Conservation (phyloP, 2,888 invertebrate species). For the Drosophila melanosoma region DNA sequence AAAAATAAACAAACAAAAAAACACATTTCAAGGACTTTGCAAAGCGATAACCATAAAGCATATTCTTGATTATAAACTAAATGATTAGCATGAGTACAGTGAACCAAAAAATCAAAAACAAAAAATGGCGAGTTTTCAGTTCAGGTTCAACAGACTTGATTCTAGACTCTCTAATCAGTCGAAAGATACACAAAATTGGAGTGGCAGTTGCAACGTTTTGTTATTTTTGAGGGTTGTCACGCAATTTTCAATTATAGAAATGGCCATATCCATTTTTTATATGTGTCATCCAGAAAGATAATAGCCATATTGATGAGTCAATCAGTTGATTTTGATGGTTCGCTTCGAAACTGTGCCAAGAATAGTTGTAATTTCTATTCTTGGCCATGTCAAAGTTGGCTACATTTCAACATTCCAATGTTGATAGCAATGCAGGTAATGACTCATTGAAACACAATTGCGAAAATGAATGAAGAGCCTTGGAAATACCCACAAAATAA, state of each 20-base stretch:
- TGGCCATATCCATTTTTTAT: conserved; percentile 27
- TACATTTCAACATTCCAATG: conserved; percentile 18
- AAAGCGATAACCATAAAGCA: conserved; percentile 28
- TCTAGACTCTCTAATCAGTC: conserved; percentile 13
- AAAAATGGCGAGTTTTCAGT: no score
- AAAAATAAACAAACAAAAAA: background rate
- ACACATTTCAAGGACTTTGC: conserved; percentile 51
- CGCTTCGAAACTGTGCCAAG: conserved; percentile 25
- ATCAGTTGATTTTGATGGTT: conserved; percentile 10
- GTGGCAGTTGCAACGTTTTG: conserved; percentile 14
- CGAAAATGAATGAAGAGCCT: background rate
- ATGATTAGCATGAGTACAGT: conserved; percentile 46
- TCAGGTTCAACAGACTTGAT: conserved; percentile 19
- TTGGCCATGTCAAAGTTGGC: conserved; percentile 24
- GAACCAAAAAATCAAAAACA: no score
- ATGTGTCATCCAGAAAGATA: conserved; percentile 58
- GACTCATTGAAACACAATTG: conserved; percentile 20
- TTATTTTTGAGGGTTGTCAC: conserved; percentile 29
- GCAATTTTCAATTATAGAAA: conserved; percentile 49
- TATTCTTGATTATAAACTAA: conserved; percentile 37
- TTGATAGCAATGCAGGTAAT: conserved; percentile 2
- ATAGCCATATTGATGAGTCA: conserved; percentile 37
- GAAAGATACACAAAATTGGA: conserved; percentile 21
- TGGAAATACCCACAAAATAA: background rate
- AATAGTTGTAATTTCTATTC: background rate